Percentiles rank a stretch among this genome's conserved stretches.
Conservation (phyloP, 2,113 vertebrate species). For the Sminthopsis crassicaudata region DNA sequence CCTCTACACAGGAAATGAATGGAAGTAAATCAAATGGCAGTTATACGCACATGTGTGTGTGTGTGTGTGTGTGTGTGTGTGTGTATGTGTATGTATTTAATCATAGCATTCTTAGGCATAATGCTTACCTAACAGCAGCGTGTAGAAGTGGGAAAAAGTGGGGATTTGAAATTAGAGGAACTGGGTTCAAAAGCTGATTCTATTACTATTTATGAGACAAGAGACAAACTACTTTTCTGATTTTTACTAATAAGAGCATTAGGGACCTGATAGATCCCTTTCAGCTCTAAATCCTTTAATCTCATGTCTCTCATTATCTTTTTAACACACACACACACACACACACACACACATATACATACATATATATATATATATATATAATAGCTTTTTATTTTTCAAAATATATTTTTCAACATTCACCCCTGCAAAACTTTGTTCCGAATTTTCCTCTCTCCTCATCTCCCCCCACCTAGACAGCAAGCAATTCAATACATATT, state of each 20-base stretch:
- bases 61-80: not conserved
- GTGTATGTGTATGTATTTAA: not conserved
- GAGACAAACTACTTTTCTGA: constrained; percentile 4
- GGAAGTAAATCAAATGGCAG: constrained; percentile 10
- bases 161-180: not conserved
- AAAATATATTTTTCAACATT: too few relatives aligned
- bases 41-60: constrained; percentile 8
- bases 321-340: too few relatives aligned
- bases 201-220: constrained; percentile 11
- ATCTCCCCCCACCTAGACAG: too few relatives aligned
- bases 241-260: not conserved
- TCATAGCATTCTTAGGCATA: constrained; percentile 18
- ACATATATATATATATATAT: too few relatives aligned
- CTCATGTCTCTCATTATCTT: not conserved
- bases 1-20: constrained; percentile 15
- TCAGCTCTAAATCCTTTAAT: not conserved
- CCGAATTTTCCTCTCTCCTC: too few relatives aligned
- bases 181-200: not conserved
- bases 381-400: too few relatives aligned
- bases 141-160: not conserved
- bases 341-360: too few relatives aligned
- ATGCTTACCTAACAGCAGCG: not conserved
- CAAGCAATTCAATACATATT: too few relatives aligned
- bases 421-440: too few relatives aligned
- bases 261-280: not conserved